Percentiles rank a stretch among this genome's conserved stretches.
These are phyloP conservation scores for Cenopis cana DNA, from an alignment of 2,888 invertebrate genomes.

Conservation along the genomic window DNA sequence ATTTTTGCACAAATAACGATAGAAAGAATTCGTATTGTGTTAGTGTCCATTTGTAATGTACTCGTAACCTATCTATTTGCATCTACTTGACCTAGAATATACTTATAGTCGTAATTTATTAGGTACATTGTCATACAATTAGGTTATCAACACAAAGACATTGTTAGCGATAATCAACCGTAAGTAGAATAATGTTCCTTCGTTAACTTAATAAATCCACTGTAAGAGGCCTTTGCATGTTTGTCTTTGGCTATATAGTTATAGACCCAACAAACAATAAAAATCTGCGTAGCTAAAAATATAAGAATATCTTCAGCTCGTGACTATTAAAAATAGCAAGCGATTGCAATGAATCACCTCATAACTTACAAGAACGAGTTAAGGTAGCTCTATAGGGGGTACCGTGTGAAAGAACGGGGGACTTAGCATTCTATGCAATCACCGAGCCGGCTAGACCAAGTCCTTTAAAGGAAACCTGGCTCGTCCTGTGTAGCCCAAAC, in stretches of 20 bases:
- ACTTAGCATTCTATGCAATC: constrained; percentile 56
- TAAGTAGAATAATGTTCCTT: not conserved
- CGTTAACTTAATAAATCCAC: not conserved
- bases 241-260: not conserved
- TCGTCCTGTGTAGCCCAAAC: constrained; percentile 41
- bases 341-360: constrained; percentile 35
- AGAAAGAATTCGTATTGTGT: too few relatives aligned
- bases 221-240: not conserved
- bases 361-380: constrained; percentile 40
- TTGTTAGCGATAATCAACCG: not conserved
- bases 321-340: constrained; percentile 19
- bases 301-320: constrained; percentile 8
- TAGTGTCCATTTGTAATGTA: too few relatives aligned
- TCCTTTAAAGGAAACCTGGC: constrained; percentile 59
- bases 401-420: constrained; percentile 49
- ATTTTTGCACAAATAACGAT: too few relatives aligned
- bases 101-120: constrained; percentile 3
- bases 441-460: constrained; percentile 50
- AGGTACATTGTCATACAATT: constrained; percentile 13
- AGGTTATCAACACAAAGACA: constrained; percentile 16
- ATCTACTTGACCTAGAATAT: constrained; percentile 1
- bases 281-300: not conserved
- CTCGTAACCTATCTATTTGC: not conserved
- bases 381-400: constrained; percentile 45
- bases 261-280: not conserved